Base-by-base conservation (phyloP, 2,113 vertebrate species). In the Ictidomys tridecemlineatus region DNA sequence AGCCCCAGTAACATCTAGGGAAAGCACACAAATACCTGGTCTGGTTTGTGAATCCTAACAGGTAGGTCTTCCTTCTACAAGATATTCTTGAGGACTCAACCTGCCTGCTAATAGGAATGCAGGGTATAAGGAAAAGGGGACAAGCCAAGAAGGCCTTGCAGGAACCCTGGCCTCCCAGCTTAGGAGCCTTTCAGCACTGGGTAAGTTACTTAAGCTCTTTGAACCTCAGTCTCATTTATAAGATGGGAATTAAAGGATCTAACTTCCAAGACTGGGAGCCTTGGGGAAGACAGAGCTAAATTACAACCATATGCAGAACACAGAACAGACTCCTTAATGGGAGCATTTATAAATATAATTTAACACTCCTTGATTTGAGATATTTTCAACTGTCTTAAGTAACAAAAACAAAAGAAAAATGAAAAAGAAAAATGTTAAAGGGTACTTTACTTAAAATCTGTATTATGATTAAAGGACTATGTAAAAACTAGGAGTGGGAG, bases 1-100 rank as follows among this genome's bases (percentile, higher is more conserved):
- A 99, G 90, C 99, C 99, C 99, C 99, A 99, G 80, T 99, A 99
- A 98, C 99, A 99, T 97, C 99, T 99, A 94, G 61, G 96, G 45
- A 78, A 89, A 76, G n/a, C 61, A 97, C 12, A 58, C 48, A 79
- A 26, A 5, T 3, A 24, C 24, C 22, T 22, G 6, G 58, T 12
- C 51, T 0, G 1, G n/a, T 20, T 14, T 5, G 18, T 32, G 17
- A 61, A 17, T 8, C 9, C 4, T 1, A 9, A 28, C 8, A 26
- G 56, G 65, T 63, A 26, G 56, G 65, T 63, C 61, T 63, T 58
- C 20, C 6, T 10, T 22, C 32, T 8, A 51, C 0, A 2, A 0
- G 34, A 30, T 5, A 1, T 42, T 5, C 24, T n/a, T 26, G 18
- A 87, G 74, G 67, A 39, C 30, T 34, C 48, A 12, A 32, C 24